Conservation (phyloP, 2,888 invertebrate species). For the Ormyrus pomaceus region DNA sequence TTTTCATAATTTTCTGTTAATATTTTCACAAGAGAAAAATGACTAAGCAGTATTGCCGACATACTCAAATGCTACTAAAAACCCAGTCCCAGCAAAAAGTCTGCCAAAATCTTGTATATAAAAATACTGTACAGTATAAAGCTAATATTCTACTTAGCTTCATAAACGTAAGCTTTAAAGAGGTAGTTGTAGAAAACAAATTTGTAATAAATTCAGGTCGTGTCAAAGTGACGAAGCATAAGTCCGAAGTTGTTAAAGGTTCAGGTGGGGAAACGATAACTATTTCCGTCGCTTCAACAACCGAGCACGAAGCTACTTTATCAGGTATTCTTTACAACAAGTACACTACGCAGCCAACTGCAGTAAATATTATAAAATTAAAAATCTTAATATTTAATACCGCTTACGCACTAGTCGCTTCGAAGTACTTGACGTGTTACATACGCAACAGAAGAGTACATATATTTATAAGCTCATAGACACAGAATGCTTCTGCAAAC, state of each 20-base stretch:
- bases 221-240: slow-evolving; percentile 71
- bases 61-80: slow-evolving; percentile 5
- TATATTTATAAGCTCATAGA: slow-evolving; percentile 6
- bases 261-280: slow-evolving; percentile 75
- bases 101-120: slow-evolving; percentile 6
- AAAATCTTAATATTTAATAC: too few relatives aligned
- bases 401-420: too few relatives aligned
- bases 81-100: background rate
- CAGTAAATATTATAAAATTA: background rate
- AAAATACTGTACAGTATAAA: slow-evolving; percentile 20
- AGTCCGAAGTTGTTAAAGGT: slow-evolving; percentile 70
- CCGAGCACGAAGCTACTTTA: slow-evolving; percentile 80
- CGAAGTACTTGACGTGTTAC: too few relatives aligned
- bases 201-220: slow-evolving; percentile 72
- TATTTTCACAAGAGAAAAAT: slow-evolving; percentile 8
- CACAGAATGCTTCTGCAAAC: slow-evolving; percentile 40
- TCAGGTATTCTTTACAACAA: slow-evolving; percentile 77
- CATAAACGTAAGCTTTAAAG: slow-evolving; percentile 42
- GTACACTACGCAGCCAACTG: slow-evolving; percentile 23
- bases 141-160: slow-evolving; percentile 41
- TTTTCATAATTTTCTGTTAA: background rate
- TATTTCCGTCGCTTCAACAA: slow-evolving; percentile 79
- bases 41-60: background rate
- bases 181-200: slow-evolving; percentile 57
- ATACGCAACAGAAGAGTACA: background rate